Conservation (phyloP, 2,113 vertebrate genomes). For the Empidonax traillii region DNA sequence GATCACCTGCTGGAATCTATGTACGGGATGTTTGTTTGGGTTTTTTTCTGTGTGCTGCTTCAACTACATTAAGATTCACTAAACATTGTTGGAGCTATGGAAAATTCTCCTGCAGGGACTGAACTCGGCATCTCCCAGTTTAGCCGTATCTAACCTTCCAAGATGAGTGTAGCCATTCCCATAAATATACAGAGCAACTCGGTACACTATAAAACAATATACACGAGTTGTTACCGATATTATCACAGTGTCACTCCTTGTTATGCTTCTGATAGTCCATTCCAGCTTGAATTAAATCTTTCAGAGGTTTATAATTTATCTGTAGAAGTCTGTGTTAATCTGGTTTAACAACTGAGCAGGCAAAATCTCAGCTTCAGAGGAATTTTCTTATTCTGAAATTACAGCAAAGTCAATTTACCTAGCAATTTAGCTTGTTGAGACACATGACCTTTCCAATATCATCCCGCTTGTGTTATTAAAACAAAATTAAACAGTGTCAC, state of each 20-base stretch:
- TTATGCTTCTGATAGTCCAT: background rate
- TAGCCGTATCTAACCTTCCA: background rate
- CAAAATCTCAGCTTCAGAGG: background rate
- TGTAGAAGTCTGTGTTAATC: background rate
- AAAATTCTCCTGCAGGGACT: background rate
- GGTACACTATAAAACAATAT: background rate
- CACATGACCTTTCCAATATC: background rate
- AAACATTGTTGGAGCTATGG: background rate
- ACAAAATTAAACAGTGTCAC: background rate
- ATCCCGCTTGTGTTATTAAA: background rate
- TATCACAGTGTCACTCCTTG: background rate
- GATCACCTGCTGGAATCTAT: background rate
- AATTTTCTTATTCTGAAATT: background rate
- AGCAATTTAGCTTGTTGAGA: background rate
- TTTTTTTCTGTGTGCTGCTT: rapidly evolving
- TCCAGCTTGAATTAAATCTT: background rate
- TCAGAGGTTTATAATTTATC: background rate
- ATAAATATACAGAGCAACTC: background rate
- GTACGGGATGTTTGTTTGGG: rapidly evolving
- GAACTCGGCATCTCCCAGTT: background rate
- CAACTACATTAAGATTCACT: background rate
- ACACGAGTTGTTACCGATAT: rapidly evolving
- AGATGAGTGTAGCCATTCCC: background rate
- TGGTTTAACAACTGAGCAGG: background rate
- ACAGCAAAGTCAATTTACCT: background rate